Evolutionary conservation across 2,797 vertebrate genomes (phyloP), one percentile per base, ranked within the genome.

Genomic region (Euphonia xanthogaster): DNA sequence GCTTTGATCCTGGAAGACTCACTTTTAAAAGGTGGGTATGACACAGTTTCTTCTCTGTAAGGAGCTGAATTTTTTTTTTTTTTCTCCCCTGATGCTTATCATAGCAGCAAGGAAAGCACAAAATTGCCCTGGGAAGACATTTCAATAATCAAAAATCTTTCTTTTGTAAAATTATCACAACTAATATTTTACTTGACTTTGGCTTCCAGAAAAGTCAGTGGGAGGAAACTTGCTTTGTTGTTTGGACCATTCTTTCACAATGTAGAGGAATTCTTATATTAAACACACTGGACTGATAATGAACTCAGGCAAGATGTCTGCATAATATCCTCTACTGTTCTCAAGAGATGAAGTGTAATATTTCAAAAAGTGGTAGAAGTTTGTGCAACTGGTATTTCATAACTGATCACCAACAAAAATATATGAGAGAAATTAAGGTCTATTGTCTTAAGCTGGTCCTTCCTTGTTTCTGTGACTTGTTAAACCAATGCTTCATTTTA

Each of bases 1-100:
- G 57, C 93, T 93, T 95, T 96, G 86, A 96, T 95, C 83, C 67
- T 67, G 31, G 86, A 86, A 95, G 84, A 87, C 75, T 90, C 89
- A 54, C 65, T 96, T 96, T 90, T 91, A 85, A 91, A 95, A 95
- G 81, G 77, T 78, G 81, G 31, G 44, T 66, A 93, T 93, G 94
- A 95, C 94, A 93, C 89, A 96, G 85, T 88, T 96, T 96, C 76
- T 91, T 19, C 45, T 88, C 94, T 89, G 44, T 74, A 71, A 91
- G 81, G 66, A 96, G 65, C 65, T 68, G 84, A 51, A 7, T 48
- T 86, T 92, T 88, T 90, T 92, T 88, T 90, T 92, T 40, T 42
- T 42, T 71, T 27, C 48, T 92, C 63, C 79, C 53, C 77, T 91
- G 91, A 74, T 93, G 77, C 92, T 95, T 95, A 91, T 89, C 84